Evolutionary conservation across 2,797 vertebrate genomes (phyloP).

Genomic region (Cryptoprocta ferox): DNA sequence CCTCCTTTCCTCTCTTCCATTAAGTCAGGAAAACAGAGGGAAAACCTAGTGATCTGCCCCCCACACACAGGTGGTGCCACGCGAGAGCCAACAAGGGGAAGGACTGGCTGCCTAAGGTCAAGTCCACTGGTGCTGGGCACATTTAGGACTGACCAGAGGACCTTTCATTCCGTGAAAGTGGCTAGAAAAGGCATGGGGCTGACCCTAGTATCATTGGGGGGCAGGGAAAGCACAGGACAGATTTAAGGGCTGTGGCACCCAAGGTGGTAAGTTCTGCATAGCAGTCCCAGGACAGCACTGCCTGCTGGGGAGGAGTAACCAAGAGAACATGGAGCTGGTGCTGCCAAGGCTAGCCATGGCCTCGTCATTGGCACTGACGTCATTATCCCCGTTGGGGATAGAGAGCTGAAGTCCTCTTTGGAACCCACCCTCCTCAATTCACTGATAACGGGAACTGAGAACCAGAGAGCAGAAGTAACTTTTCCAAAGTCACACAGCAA

Average conservation of each 20-base stretch:
- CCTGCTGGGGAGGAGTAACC: neutral
- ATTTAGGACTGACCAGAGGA: neutral
- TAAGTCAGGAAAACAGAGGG: neutral
- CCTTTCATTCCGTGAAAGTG: neutral
- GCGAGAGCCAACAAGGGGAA: neutral
- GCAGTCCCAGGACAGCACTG: neutral
- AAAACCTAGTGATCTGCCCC: neutral
- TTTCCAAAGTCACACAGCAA: neutral
- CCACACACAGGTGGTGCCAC: neutral
- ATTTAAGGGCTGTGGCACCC: neutral
- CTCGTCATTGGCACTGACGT: accelerated
- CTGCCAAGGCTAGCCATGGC: neutral
- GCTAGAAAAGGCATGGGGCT: neutral
- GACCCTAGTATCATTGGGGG: neutral
- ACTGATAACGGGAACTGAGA: neutral
- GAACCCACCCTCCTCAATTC: neutral
- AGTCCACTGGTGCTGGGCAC: neutral
- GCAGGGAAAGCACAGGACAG: neutral
- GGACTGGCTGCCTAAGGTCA: neutral
- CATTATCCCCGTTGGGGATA: neutral
- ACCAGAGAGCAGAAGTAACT: neutral
- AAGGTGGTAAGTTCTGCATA: neutral
- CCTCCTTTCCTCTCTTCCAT: neutral
- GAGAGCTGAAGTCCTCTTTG: neutral
- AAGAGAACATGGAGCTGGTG: accelerated